These are phyloP conservation scores for Streblospio benedicti DNA, from an alignment of 1,140 invertebrate genomes.

Conservation along the genomic window DNA sequence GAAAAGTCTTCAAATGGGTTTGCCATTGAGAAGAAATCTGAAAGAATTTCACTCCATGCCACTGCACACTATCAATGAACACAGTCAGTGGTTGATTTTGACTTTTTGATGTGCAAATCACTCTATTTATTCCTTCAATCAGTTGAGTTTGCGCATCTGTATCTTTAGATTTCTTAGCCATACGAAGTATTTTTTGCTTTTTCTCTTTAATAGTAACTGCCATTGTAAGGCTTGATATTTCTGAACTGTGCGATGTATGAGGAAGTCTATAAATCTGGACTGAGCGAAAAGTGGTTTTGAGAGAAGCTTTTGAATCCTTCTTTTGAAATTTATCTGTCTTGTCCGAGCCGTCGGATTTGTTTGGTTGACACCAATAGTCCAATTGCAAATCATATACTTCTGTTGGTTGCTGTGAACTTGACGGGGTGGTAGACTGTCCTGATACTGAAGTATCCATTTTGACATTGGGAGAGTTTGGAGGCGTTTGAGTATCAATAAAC, in stretches of 20 bases:
- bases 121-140: slow-evolving; percentile 80
- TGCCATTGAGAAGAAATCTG: slow-evolving; percentile 95
- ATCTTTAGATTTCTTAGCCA: slow-evolving; percentile 79
- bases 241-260: slow-evolving; percentile 9
- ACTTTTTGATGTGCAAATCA: slow-evolving; percentile 84
- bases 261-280: slow-evolving; percentile 66
- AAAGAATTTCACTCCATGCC: slow-evolving; percentile 95
- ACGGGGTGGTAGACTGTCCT: too few relatives aligned
- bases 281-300: slow-evolving; percentile 73
- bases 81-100: slow-evolving; percentile 83
- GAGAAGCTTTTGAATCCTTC: slow-evolving; percentile 55
- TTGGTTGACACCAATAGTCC: slow-evolving; percentile 71
- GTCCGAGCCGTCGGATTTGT: slow-evolving; percentile 17
- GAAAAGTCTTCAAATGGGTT: slow-evolving; percentile 91
- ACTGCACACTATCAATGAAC: slow-evolving; percentile 88
- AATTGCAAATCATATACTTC: slow-evolving; percentile 84
- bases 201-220: slow-evolving; percentile 88
- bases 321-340: slow-evolving; percentile 33
- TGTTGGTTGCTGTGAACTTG: too few relatives aligned
- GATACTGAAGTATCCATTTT: too few relatives aligned
- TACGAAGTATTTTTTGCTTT: slow-evolving; percentile 86
- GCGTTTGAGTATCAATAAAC: slow-evolving; percentile 48
- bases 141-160: slow-evolving; percentile 61
- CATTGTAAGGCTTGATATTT: slow-evolving; percentile 54
- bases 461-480: slow-evolving; percentile 52